A percentile compares a stretch with the other conserved stretches of the same genome.
Evolutionary conservation across 2,888 invertebrate species (phyloP).

Genomic region (Tenthredo mesomela): DNA sequence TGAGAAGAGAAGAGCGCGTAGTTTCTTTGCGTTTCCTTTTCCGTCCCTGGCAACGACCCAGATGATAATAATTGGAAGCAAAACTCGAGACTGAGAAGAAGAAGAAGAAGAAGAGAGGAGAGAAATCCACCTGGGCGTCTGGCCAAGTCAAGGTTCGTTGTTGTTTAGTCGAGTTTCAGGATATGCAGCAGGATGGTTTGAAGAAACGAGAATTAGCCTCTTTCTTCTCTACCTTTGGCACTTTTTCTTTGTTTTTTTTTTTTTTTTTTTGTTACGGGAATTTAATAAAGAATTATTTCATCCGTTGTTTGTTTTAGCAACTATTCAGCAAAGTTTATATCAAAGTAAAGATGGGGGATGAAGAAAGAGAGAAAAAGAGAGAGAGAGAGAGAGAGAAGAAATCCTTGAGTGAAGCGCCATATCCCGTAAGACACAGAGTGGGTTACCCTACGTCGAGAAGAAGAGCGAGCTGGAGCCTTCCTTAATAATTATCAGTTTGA

Average conservation of each 20-base stretch:
- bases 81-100: conserved; percentile 55
- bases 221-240: conserved; percentile 10
- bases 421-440: background rate
- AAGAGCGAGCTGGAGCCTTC: background rate
- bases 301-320: background rate
- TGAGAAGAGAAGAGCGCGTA: conserved; percentile 58
- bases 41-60: conserved; percentile 64
- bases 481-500: conserved; percentile 45
- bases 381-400: background rate
- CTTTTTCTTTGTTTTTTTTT: background rate
- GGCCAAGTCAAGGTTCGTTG: conserved; percentile 40
- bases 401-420: background rate
- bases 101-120: conserved; percentile 52
- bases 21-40: conserved; percentile 63
- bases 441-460: background rate
- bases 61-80: conserved; percentile 69
- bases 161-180: conserved; percentile 19
- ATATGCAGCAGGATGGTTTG: background rate
- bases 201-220: background rate
- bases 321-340: background rate
- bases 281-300: background rate
- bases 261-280: background rate
- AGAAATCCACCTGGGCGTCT: conserved; percentile 29
- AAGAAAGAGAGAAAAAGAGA: background rate
- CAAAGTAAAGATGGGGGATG: background rate